Conservation (phyloP, 2,797 vertebrate species). For the Carapus acus region DNA sequence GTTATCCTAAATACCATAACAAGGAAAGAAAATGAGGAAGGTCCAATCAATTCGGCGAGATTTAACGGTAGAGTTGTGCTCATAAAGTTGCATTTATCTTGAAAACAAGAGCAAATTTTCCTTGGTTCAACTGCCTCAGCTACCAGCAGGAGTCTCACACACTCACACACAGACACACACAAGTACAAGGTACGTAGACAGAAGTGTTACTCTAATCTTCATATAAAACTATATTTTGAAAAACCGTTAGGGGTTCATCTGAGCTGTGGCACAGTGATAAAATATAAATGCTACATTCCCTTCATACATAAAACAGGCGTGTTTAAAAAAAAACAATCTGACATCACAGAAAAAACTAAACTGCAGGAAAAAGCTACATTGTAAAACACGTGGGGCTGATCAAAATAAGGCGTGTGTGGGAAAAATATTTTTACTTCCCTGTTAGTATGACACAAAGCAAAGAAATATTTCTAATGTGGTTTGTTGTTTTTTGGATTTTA, state of each 20-base stretch:
- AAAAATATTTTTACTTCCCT: constrained; percentile 35
- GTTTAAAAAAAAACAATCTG: constrained; percentile 35
- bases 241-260: constrained; percentile 23
- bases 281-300: constrained; percentile 45
- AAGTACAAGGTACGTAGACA: constrained; percentile 21
- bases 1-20: constrained; percentile 35
- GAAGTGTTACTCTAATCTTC: constrained; percentile 29
- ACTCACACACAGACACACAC: constrained; percentile 5
- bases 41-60: not conserved
- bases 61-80: constrained; percentile 8
- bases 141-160: constrained; percentile 31
- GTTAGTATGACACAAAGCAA: constrained; percentile 39
- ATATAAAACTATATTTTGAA: constrained; percentile 7
- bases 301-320: constrained; percentile 42
- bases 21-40: not conserved
- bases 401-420: constrained; percentile 31
- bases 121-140: constrained; percentile 61
- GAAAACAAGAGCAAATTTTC: constrained; percentile 5
- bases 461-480: constrained; percentile 18
- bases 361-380: constrained; percentile 55
- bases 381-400: constrained; percentile 45
- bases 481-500: not conserved
- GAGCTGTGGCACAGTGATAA: constrained; percentile 38
- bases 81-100: constrained; percentile 9
- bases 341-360: constrained; percentile 26